phyloP scores from a whole-genome alignment of 2,113 vertebrate species.

The Stictonetta naevosa region DNA sequence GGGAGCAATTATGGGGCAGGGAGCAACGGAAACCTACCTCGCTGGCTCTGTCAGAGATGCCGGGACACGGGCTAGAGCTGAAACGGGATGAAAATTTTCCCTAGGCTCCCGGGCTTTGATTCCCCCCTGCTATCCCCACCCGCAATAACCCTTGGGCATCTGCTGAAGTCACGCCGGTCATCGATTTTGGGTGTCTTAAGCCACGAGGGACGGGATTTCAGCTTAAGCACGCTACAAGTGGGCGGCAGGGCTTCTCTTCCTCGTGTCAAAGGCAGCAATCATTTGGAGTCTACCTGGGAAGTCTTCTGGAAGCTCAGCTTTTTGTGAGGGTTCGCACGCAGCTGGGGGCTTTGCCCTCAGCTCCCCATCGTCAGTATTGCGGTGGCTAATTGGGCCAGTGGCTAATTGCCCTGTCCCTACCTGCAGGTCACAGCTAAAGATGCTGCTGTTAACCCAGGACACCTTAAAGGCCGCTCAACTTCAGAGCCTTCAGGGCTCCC shows the following conservation, averaged over 20 bases:
- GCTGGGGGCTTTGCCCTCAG: neutral
- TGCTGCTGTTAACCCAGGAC: fast-evolving
- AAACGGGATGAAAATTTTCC: neutral
- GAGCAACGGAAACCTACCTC: neutral
- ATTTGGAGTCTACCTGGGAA: neutral
- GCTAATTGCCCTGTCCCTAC: neutral
- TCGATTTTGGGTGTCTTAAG: neutral
- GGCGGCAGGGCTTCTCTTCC: neutral
- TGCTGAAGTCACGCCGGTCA: neutral
- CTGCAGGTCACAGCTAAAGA: neutral
- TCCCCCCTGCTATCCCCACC: neutral
- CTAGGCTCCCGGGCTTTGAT: neutral
- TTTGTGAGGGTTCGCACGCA: neutral
- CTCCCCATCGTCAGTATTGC: fast-evolving
- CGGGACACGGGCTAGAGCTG: neutral
- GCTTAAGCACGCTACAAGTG: neutral
- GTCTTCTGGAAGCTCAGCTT: neutral
- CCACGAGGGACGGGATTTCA: neutral
- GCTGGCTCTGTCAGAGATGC: neutral
- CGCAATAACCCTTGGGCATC: neutral
- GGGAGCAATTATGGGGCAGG: neutral
- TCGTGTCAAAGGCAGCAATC: fast-evolving
- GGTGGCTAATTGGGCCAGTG: neutral
- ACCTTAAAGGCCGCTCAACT: fast-evolving
- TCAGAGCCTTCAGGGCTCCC: neutral